These are phyloP conservation scores for Protosalanx chinensis DNA, from an alignment of 2,797 vertebrate species.

Conservation along the genomic window DNA sequence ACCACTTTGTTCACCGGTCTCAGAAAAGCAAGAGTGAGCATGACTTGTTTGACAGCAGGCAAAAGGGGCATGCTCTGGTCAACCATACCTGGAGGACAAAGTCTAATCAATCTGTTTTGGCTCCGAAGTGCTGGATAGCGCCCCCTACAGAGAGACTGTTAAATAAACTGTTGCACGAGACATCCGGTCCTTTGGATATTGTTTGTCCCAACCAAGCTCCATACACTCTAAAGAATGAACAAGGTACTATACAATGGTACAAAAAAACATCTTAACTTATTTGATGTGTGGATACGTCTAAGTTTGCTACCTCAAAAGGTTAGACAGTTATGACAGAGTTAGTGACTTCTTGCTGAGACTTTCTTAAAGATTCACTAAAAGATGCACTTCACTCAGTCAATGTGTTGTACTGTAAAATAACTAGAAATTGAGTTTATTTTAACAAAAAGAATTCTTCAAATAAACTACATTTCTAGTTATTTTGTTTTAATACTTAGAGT, in stretches of 20 bases:
- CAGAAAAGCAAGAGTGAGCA: slow-evolving; percentile 81
- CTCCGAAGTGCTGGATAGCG: slow-evolving; percentile 69
- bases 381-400: too few relatives aligned
- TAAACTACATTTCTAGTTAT: neutral
- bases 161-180: slow-evolving; percentile 63
- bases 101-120: slow-evolving; percentile 58
- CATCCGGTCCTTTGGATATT: slow-evolving; percentile 57
- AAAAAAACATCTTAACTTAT: neutral
- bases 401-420: too few relatives aligned
- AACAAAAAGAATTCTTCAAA: too few relatives aligned
- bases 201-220: slow-evolving; percentile 69
- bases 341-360: neutral
- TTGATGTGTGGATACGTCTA: neutral
- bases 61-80: slow-evolving; percentile 55
- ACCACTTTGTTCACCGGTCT: slow-evolving; percentile 63
- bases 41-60: slow-evolving; percentile 71
- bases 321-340: neutral
- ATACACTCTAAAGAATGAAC: slow-evolving; percentile 66
- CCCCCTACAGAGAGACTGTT: slow-evolving; percentile 68
- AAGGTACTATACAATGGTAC: slow-evolving; percentile 63
- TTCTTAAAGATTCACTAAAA: too few relatives aligned
- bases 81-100: slow-evolving; percentile 65
- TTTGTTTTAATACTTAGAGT: too few relatives aligned
- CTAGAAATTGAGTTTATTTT: too few relatives aligned
- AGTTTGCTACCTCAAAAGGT: neutral